These are phyloP conservation scores for Hoplostethus atlanticus DNA, from an alignment of 2,797 vertebrate species.

Conservation along the genomic window DNA sequence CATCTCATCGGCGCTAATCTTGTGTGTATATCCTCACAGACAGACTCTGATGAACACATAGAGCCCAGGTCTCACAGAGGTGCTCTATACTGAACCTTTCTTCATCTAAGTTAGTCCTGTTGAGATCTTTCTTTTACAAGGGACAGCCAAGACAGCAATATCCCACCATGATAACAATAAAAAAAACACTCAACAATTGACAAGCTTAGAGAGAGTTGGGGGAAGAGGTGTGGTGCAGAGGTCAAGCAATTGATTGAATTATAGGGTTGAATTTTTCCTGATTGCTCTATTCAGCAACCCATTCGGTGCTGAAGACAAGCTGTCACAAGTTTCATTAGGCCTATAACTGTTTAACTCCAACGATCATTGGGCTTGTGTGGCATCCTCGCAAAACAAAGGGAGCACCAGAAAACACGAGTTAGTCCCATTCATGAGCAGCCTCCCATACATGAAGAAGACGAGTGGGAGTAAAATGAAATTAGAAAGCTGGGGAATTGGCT, in stretches of 20 bases:
- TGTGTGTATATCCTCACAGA: too few species aligned
- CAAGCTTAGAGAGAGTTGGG: too few species aligned
- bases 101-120: background rate
- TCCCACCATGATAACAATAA: background rate
- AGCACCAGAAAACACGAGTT: slow-evolving; percentile 17
- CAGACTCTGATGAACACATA: too few species aligned
- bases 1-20: too few species aligned
- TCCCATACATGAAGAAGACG: background rate
- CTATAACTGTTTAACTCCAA: background rate
- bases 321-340: slow-evolving; percentile 1
- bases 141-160: too few species aligned
- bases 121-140: background rate
- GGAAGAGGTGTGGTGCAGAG: too few species aligned
- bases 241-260: background rate
- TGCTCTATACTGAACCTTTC: too few species aligned
- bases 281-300: background rate
- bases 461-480: slow-evolving; percentile 14
- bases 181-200: too few species aligned
- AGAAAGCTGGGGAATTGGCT: background rate
- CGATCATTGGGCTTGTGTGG: background rate
- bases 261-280: background rate
- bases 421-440: background rate
- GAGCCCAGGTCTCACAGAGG: too few species aligned
- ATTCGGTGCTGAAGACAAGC: slow-evolving; percentile 4
- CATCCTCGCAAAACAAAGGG: slow-evolving; percentile 5